Conservation (phyloP, 1,140 invertebrate genomes). For the Macrostomum lignano region DNA sequence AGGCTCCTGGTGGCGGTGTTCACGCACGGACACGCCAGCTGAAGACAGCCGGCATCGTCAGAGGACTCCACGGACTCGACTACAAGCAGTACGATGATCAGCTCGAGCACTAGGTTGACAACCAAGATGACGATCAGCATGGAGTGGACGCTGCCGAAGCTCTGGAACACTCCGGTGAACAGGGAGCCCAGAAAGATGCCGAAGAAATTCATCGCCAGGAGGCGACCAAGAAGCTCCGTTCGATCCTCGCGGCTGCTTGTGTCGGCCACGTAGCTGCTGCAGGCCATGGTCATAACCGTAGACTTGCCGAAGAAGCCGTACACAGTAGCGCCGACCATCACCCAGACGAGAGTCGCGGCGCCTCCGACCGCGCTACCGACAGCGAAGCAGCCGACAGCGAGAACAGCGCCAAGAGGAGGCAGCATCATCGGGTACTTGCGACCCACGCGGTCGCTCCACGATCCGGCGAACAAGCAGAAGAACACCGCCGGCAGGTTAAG, state of each 20-base stretch:
- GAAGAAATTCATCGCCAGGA: constrained; percentile 24
- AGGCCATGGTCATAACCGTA: constrained; percentile 23
- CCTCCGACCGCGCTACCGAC: constrained; percentile 9
- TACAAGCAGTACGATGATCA: constrained; percentile 10
- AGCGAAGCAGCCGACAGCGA: constrained; percentile 17
- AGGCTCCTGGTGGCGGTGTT: background rate
- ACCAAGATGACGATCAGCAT: constrained; percentile 13
- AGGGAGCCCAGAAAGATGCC: constrained; percentile 20
- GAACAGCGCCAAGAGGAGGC: constrained; percentile 16
- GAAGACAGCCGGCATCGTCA: constrained; percentile 6
- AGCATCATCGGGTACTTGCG: constrained; percentile 24
- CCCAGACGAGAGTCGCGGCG: constrained; percentile 9
- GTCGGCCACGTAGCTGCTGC: constrained; percentile 21
- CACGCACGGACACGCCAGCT: background rate
- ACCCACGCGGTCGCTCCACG: constrained; percentile 22
- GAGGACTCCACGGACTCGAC: background rate
- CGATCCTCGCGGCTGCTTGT: constrained; percentile 13
- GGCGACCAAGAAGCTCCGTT: constrained; percentile 14
- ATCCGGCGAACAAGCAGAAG: constrained; percentile 20
- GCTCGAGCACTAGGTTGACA: constrained; percentile 11
- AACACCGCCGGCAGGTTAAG: constrained; percentile 20
- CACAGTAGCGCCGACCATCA: constrained; percentile 14
- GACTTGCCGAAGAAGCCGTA: constrained; percentile 21
- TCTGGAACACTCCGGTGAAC: constrained; percentile 14
- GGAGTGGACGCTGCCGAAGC: constrained; percentile 11